Evolutionary conservation across 2,888 invertebrate genomes (phyloP).

Genomic region (Eupithecia subumbrata): DNA sequence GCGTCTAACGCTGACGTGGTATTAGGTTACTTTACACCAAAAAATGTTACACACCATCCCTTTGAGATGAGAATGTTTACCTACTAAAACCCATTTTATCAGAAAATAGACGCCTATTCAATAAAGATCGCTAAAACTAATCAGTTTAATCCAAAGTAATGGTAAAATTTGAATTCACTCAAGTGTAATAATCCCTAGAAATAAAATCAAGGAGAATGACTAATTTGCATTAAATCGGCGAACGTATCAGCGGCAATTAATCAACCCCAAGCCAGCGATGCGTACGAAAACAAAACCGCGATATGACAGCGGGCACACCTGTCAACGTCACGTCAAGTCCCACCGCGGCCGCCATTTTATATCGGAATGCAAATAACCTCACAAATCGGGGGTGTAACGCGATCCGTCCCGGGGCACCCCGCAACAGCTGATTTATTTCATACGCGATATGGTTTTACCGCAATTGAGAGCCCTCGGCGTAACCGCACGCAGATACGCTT

Average conservation of each 20-base stretch:
- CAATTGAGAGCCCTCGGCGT: constrained; percentile 66
- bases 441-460: constrained; percentile 78
- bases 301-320: constrained; percentile 66
- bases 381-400: constrained; percentile 78
- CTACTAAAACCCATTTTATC: not conserved
- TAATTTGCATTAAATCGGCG: constrained; percentile 39
- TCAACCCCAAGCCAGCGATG: constrained; percentile 54
- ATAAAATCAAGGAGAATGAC: constrained; percentile 25
- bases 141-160: not conserved
- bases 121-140: not conserved
- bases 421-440: constrained; percentile 79
- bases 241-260: constrained; percentile 50
- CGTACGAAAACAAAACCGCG: constrained; percentile 59
- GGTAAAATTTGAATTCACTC: not conserved
- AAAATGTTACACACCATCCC: constrained; percentile 40
- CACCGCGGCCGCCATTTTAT: constrained; percentile 72
- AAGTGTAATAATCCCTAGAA: constrained; percentile 13
- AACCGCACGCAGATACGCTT: constrained; percentile 48
- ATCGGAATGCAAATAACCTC: constrained; percentile 77
- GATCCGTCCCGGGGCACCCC: constrained; percentile 69
- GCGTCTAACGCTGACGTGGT: constrained; percentile 48
- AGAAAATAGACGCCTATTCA: not conserved
- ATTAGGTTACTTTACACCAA: constrained; percentile 49
- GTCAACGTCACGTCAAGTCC: constrained; percentile 77
- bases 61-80: constrained; percentile 29